These are phyloP conservation scores for Mycteria americana DNA, from an alignment of 2,797 vertebrate species.

Conservation along the genomic window DNA sequence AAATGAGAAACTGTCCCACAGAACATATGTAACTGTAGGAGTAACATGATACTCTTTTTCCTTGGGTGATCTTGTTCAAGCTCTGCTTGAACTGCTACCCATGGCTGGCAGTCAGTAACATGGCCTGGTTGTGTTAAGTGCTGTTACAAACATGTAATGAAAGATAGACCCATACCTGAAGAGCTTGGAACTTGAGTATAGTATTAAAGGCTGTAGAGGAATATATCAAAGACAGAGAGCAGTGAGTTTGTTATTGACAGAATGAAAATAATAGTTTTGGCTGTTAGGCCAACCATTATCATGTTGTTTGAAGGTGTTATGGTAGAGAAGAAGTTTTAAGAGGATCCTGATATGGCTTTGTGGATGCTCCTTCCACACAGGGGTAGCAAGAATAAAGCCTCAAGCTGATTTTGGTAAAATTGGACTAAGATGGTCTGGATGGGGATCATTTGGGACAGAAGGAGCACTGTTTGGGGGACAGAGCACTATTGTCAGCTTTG, in stretches of 20 bases:
- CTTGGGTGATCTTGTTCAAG: slow-evolving; percentile 23
- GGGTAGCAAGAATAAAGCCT: neutral
- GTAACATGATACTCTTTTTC: slow-evolving; percentile 15
- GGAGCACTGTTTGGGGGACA: neutral
- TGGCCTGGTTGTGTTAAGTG: neutral
- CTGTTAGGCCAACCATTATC: neutral
- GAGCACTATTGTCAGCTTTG: neutral
- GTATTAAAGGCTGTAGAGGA: neutral
- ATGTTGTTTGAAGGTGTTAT: neutral
- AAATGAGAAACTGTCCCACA: slow-evolving; percentile 41
- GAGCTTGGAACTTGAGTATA: neutral
- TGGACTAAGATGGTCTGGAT: neutral
- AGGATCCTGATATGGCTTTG: neutral
- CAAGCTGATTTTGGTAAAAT: neutral
- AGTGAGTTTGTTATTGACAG: neutral
- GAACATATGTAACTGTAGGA: neutral
- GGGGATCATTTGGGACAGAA: neutral
- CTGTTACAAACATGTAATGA: neutral
- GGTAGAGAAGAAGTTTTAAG: neutral
- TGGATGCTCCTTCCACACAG: neutral
- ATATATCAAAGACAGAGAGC: neutral
- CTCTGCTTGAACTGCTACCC: neutral
- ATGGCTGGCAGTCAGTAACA: neutral
- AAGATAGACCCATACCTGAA: neutral
- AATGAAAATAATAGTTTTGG: neutral